These are phyloP conservation scores for Dasypus novemcinctus DNA, from an alignment of 2,113 vertebrate species.

Conservation along the genomic window DNA sequence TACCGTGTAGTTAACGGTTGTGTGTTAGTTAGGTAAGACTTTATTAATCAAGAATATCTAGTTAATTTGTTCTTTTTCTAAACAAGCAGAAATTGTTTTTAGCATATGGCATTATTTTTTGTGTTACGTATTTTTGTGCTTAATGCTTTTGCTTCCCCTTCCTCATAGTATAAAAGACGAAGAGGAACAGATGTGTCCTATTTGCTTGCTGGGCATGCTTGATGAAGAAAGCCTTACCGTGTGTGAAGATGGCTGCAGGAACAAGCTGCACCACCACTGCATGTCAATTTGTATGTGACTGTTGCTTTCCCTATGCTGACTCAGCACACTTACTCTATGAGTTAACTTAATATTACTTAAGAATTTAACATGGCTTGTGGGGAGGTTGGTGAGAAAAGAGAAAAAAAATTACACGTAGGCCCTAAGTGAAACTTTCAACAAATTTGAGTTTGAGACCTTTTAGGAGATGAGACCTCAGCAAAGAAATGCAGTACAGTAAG, in stretches of 20 bases:
- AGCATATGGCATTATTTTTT: background rate
- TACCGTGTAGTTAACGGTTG: background rate
- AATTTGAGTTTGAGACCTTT: background rate
- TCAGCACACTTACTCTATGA: background rate
- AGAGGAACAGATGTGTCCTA: constrained; percentile 95
- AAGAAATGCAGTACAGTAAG: background rate
- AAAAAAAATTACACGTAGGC: background rate
- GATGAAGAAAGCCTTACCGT: constrained; percentile 93
- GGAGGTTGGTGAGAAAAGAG: background rate
- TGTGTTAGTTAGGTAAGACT: background rate
- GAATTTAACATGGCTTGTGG: background rate
- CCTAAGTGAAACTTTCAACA: background rate
- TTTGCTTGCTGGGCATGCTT: constrained; percentile 93
- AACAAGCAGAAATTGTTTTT: background rate
- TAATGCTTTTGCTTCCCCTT: background rate
- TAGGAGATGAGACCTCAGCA: background rate
- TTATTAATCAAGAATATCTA: background rate
- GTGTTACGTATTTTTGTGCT: background rate
- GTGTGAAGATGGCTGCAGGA: constrained; percentile 93
- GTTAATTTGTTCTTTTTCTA: background rate
- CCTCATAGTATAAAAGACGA: constrained; percentile 90
- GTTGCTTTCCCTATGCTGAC: background rate
- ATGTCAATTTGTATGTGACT: constrained; percentile 93
- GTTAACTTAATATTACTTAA: background rate
- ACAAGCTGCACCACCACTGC: constrained; percentile 95